Conservation (phyloP, 2,797 vertebrate genomes). For the Pelochelys cantorii region DNA sequence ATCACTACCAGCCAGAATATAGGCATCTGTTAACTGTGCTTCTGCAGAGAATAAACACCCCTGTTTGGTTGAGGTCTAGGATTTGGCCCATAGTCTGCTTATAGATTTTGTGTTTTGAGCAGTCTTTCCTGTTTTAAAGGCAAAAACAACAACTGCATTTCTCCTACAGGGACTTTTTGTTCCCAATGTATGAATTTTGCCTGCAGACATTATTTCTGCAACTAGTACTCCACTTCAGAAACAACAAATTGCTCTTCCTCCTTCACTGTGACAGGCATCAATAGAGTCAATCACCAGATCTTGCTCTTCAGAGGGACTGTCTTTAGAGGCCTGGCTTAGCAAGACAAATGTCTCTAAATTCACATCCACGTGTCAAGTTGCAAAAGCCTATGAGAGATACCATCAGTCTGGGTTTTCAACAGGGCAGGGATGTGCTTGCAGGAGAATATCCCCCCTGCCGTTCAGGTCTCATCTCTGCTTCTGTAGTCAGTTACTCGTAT, state of each 20-base stretch:
- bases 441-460: neutral
- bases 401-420: neutral
- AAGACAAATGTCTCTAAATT: neutral
- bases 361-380: neutral
- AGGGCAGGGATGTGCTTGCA: neutral
- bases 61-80: accelerated
- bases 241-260: neutral
- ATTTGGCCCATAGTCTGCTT: neutral
- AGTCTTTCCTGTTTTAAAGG: neutral
- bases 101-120: neutral
- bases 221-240: neutral
- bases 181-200: neutral
- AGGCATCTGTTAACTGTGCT: accelerated
- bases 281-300: neutral
- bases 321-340: neutral
- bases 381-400: neutral
- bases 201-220: neutral
- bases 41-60: neutral
- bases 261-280: neutral
- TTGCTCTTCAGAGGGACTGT: neutral
- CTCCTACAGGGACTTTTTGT: neutral
- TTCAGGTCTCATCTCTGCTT: neutral
- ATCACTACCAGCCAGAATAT: neutral
- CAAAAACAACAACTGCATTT: neutral
- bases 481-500: neutral